phyloP scores from a whole-genome alignment of 1,140 invertebrate genomes.

The Probaryconus sp. region DNA sequence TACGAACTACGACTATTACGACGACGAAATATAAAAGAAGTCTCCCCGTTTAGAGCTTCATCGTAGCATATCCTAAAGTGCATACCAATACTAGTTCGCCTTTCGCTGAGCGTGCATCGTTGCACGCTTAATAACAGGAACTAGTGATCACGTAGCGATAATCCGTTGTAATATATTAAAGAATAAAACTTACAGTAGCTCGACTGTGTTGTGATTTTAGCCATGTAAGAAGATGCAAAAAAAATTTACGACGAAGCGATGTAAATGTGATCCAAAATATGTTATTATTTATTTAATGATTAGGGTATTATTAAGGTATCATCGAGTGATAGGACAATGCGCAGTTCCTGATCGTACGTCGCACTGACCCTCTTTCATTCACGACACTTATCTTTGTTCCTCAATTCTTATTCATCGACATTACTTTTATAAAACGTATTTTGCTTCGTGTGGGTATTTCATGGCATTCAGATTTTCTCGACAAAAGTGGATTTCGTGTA shows the following conservation, averaged over 20 bases:
- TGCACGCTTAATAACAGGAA: constrained; percentile 36
- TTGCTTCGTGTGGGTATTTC: not conserved
- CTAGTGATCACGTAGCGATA: constrained; percentile 62
- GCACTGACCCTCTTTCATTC: constrained; percentile 19
- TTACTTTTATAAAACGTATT: constrained; percentile 1
- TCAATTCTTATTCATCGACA: too few relatives aligned
- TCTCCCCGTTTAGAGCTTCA: constrained; percentile 66
- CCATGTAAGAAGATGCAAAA: constrained; percentile 54
- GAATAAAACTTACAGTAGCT: constrained; percentile 64
- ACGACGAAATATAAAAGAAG: constrained; percentile 55
- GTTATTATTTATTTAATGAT: constrained; percentile 63
- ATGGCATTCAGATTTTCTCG: too few relatives aligned
- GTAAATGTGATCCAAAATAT: constrained; percentile 63
- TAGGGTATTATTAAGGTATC: constrained; percentile 37
- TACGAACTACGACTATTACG: constrained; percentile 31
- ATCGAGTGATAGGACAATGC: constrained; percentile 42
- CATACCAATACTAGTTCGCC: constrained; percentile 68
- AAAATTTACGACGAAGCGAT: constrained; percentile 58
- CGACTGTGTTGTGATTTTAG: constrained; percentile 66
- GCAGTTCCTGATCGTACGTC: constrained; percentile 35
- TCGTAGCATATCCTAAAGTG: constrained; percentile 69
- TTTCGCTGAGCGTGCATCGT: constrained; percentile 51
- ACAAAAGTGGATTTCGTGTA: too few relatives aligned
- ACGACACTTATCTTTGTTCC: too few relatives aligned
- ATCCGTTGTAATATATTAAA: constrained; percentile 65